phyloP scores from a whole-genome alignment of 2,888 invertebrate species.

The Amphiduros pacificus region DNA sequence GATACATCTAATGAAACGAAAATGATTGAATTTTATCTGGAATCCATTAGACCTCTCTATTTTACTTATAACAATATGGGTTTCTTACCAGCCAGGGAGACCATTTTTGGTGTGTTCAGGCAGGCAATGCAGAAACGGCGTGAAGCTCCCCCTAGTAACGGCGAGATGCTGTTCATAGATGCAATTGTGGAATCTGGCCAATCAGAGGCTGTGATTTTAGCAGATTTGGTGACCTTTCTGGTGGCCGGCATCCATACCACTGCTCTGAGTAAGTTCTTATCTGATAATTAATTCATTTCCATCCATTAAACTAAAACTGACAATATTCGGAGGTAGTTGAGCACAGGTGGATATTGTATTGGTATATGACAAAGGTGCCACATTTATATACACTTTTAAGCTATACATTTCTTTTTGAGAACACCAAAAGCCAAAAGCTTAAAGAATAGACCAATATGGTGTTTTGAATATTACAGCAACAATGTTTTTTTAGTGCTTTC shows the following conservation, averaged over 20 bases:
- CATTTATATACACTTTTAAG: no score
- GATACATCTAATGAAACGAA: not conserved
- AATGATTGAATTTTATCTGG: not conserved
- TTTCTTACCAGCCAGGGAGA: not conserved
- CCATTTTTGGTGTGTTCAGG: constrained; percentile 18
- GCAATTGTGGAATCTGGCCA: constrained; percentile 27
- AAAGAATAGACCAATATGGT: no score
- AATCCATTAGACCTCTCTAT: no score
- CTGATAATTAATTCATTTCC: no score
- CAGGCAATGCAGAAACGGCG: constrained; percentile 32
- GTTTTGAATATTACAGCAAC: no score
- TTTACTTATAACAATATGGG: not conserved
- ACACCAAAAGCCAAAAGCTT: no score
- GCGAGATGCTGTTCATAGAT: constrained; percentile 42
- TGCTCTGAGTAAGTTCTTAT: constrained; percentile 52
- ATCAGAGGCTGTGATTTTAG: constrained; percentile 27
- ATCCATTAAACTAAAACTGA: no score
- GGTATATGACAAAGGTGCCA: no score
- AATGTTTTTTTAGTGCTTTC: no score
- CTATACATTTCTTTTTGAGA: no score
- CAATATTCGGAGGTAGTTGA: no score
- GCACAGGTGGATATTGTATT: no score
- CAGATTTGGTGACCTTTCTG: constrained; percentile 40
- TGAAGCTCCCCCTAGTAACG: constrained; percentile 29
- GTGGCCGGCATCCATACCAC: constrained; percentile 55